Conservation (phyloP, 2,113 vertebrate genomes). For the Anhinga anhinga region DNA sequence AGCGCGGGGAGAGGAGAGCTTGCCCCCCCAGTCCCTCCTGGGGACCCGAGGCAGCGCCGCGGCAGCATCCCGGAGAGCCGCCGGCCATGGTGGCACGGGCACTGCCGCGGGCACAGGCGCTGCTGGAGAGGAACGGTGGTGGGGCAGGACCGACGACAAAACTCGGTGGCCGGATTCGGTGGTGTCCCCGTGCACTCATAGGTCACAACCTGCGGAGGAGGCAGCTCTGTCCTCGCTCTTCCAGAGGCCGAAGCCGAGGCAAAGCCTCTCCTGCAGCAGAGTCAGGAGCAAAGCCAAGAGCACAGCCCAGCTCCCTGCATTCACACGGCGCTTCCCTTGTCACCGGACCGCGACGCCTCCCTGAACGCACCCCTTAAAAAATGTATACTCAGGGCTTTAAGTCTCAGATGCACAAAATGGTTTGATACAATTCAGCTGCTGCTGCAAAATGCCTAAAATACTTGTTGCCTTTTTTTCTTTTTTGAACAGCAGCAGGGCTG, state of each 20-base stretch:
- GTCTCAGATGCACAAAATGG: not conserved
- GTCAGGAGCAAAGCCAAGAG: not conserved
- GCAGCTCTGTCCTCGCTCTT: not conserved
- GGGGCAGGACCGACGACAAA: not conserved
- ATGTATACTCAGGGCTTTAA: not conserved
- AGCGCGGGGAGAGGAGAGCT: not conserved
- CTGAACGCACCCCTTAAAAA: not conserved
- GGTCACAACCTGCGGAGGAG: not conserved
- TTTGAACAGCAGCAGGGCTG: not conserved
- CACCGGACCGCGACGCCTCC: not conserved
- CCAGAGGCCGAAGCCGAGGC: not conserved
- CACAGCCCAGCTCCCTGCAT: not conserved
- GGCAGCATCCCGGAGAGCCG: not conserved
- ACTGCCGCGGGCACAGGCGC: not conserved
- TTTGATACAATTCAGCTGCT: slow-evolving; percentile 5
- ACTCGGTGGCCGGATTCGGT: not conserved
- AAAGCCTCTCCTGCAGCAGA: not conserved
- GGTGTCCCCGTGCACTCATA: accelerated
- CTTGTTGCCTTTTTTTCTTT: not conserved
- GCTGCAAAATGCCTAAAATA: not conserved
- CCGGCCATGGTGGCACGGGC: accelerated
- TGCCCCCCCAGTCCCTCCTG: not conserved
- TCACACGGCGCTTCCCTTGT: not conserved
- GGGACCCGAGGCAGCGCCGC: not conserved
- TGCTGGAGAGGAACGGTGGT: accelerated